phyloP scores from a whole-genome alignment of 30 jellyfish, hydroid and myxozoan genomes.

The Catostylus mosaicus region DNA sequence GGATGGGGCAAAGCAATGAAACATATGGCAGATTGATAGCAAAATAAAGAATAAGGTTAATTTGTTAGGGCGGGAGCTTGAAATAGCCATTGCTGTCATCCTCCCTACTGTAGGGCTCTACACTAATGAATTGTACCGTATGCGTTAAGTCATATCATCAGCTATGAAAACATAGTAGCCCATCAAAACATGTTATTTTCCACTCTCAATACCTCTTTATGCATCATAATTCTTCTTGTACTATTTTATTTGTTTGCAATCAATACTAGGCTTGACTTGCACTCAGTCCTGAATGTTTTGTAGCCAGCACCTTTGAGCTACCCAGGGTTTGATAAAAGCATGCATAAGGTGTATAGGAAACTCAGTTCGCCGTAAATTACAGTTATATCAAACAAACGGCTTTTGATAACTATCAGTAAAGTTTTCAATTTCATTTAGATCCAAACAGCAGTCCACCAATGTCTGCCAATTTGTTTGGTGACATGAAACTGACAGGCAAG shows the following conservation, averaged over 20 bases:
- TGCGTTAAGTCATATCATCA: too few species aligned
- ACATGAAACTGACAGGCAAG: conserved; percentile 67
- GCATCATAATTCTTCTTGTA: too few species aligned
- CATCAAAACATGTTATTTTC: too few species aligned
- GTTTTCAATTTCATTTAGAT: conserved; percentile 19
- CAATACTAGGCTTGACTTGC: background rate
- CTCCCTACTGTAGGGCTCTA: too few species aligned
- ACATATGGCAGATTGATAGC: too few species aligned
- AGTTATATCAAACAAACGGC: background rate
- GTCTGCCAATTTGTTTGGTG: conserved; percentile 45
- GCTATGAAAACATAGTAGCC: too few species aligned
- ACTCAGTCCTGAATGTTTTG: background rate
- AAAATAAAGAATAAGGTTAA: too few species aligned
- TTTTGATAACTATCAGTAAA: background rate
- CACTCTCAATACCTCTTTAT: too few species aligned
- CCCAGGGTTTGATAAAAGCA: background rate
- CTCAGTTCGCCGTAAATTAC: background rate
- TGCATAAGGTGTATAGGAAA: background rate
- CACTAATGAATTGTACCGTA: too few species aligned
- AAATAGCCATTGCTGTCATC: too few species aligned
- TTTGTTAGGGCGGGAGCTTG: too few species aligned
- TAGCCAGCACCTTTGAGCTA: background rate
- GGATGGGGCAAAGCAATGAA: background rate
- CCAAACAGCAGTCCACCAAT: conserved; percentile 53
- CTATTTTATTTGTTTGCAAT: too few species aligned